These are phyloP conservation scores for Bombus breviceps DNA, from an alignment of 1,140 invertebrate species.

Conservation along the genomic window DNA sequence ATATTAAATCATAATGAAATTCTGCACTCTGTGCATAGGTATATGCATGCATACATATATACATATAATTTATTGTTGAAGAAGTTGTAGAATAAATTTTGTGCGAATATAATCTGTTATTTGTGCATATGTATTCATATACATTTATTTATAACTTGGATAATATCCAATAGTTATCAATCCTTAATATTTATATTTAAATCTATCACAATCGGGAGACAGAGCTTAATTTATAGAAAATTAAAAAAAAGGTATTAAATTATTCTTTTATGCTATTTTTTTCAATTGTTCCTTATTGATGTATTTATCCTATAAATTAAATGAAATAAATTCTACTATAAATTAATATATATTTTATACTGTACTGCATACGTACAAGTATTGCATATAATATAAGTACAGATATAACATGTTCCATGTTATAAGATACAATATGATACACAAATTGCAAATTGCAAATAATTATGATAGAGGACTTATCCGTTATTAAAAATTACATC, in stretches of 20 bases:
- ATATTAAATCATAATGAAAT: conserved; percentile 14
- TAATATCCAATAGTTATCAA: background rate
- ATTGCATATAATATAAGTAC: too few species aligned
- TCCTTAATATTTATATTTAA: background rate
- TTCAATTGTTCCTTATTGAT: background rate
- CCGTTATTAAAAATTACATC: too few species aligned
- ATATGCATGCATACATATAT: conserved; percentile 32
- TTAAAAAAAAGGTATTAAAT: background rate
- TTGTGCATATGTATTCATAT: conserved; percentile 9
- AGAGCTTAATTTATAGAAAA: background rate
- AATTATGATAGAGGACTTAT: too few species aligned
- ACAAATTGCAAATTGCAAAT: too few species aligned
- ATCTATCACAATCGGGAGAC: background rate
- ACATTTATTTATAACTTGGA: conserved; percentile 9
- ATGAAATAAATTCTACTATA: conserved; percentile 11
- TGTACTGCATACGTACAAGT: too few species aligned
- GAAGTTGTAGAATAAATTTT: conserved; percentile 30
- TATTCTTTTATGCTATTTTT: background rate
- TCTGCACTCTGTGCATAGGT: conserved; percentile 19
- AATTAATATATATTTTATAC: background rate
- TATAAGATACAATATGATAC: too few species aligned
- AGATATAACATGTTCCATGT: too few species aligned
- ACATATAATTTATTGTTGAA: conserved; percentile 39
- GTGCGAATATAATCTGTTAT: conserved; percentile 33
- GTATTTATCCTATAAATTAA: conserved; percentile 2